Evolutionary conservation across 2,888 invertebrate genomes (phyloP), one percentile per base, ranked within the genome.

Genomic region (Drosophila mercatorum): DNA sequence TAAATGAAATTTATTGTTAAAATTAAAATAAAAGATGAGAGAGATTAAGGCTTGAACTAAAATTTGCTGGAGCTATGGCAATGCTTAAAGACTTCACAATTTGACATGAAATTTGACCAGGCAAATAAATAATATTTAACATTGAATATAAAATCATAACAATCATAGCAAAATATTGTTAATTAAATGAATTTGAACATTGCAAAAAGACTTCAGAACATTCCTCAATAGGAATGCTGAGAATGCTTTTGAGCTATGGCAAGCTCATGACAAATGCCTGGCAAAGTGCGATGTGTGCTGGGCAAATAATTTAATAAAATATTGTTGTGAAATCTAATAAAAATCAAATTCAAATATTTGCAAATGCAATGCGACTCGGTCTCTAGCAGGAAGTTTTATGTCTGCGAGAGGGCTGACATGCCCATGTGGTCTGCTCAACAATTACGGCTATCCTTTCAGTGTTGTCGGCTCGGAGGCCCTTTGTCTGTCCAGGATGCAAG

Each of bases 401-500:
- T 38, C 38, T 38, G 26, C 8, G 38, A 38, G 26, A 5, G 26
- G 2, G 22, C 14, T 49, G 36, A 40, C 17, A 77, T 34, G 63
- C 44, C 77, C 62, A 62, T 68, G 59, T 12, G 31, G 49, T 40
- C 72, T 31, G 57, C 69, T 65, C 62, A 63, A 49, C 77, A 76
- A 73, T 73, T 77, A 63, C 56, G 49, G 49, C 26, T 62, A 73
- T 77, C 62, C 69, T 49, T 57, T 52, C 65, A 41, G 36, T 60
- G 77, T 38, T 53, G 51, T 34, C 57, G 53, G 38, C 44, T 40
- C n/a, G 51, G 26, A 44, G 41, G 34, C 56, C 36, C 62, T 60
- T 76, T 72, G 78, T 66, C 57, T 51, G 62, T 43, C 72, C 63
- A 46, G 66, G 68, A 68, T 68, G 63, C 53, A 73, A 77, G 47